phyloP scores from a whole-genome alignment of 2,888 invertebrate genomes.

The Aquatica leii region DNA sequence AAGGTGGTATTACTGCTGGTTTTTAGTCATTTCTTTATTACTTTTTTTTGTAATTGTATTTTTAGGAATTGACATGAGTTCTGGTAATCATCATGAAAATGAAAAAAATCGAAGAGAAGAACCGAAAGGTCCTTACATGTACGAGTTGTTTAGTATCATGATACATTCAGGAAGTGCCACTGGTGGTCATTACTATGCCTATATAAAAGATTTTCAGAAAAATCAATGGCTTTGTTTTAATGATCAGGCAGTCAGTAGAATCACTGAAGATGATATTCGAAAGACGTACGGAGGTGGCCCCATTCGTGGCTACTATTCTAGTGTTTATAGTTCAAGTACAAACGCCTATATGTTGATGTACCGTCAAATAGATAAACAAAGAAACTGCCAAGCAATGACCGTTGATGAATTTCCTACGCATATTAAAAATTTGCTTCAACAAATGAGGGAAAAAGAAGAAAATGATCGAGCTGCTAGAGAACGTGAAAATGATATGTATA shows the following conservation, averaged over 20 bases:
- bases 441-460: conserved; percentile 73
- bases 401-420: conserved; percentile 78
- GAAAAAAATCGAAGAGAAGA: conserved; percentile 62
- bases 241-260: conserved; percentile 79
- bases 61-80: conserved; percentile 69
- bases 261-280: conserved; percentile 81
- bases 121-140: conserved; percentile 74
- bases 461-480: conserved; percentile 67
- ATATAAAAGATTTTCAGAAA: conserved; percentile 81
- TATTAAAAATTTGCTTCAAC: conserved; percentile 69
- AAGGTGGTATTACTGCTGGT: conserved; percentile 53
- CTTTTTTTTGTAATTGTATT: conserved; percentile 15
- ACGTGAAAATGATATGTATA: conserved; percentile 69
- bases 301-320: conserved; percentile 72
- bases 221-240: conserved; percentile 89
- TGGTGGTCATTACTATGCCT: conserved; percentile 92
- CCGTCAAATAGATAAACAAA: conserved; percentile 72
- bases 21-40: no score
- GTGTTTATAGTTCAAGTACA: conserved; percentile 80
- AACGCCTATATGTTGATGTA: conserved; percentile 95
- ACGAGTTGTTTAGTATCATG: conserved; percentile 91
- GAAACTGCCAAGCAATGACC: conserved; percentile 71
- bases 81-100: conserved; percentile 63
- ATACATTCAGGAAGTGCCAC: conserved; percentile 91
- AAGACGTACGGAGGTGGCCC: conserved; percentile 83